A percentile compares a stretch with the other conserved stretches of the same genome.
Evolutionary conservation across 2,888 invertebrate genomes (phyloP).

Genomic region (Stegophylla sp.): DNA sequence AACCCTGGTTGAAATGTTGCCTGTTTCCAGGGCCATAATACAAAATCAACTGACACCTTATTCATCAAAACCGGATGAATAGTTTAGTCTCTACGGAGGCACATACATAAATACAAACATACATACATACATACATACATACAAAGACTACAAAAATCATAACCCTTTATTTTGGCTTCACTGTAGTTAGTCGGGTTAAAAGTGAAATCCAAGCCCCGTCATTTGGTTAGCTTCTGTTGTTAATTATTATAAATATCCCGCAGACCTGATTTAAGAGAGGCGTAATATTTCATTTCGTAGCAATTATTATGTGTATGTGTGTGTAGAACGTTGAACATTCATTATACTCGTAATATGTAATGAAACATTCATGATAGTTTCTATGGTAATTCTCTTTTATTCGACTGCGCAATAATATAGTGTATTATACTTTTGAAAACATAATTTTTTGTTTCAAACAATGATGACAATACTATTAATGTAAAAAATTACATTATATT

Average conservation of each 20-base stretch:
- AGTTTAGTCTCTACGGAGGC: no score
- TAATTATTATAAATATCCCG: conserved; percentile 15
- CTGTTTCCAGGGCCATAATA: background rate
- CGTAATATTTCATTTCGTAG: background rate
- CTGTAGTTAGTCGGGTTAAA: conserved; percentile 5
- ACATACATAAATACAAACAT: no score
- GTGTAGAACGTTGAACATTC: background rate
- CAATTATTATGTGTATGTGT: no score
- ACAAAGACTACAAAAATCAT: no score
- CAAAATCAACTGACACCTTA: background rate
- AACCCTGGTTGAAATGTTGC: no score
- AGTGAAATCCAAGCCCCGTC: background rate
- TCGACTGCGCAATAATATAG: background rate
- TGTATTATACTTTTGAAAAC: background rate
- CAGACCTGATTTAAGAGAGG: background rate
- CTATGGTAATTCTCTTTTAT: background rate
- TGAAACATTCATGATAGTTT: background rate
- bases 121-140: no score
- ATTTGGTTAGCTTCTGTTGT: background rate
- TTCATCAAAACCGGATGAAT: no score
- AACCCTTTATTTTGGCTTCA: no score
- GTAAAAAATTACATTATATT: no score
- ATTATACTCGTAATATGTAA: background rate
- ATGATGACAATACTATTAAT: no score
- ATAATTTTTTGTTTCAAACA: no score